These are phyloP conservation scores for Malurus alboscapulatus DNA, from an alignment of 2,113 vertebrate genomes.

Conservation along the genomic window DNA sequence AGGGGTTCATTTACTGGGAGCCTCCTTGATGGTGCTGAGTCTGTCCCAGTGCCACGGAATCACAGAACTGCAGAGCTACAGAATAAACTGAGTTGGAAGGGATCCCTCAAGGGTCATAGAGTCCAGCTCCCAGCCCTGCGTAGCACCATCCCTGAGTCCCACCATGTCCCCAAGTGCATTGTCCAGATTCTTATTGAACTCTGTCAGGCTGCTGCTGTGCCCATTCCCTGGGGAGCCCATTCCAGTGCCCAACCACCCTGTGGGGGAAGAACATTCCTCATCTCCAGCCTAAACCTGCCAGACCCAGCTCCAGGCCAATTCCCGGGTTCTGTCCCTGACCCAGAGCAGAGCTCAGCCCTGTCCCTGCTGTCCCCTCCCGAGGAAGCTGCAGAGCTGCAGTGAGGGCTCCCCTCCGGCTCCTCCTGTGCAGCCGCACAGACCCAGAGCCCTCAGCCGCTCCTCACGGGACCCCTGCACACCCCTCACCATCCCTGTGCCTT, in stretches of 20 bases:
- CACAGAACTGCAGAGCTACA: not conserved
- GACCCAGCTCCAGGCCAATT: not conserved
- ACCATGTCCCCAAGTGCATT: not conserved
- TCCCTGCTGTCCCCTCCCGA: not conserved
- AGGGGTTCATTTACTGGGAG: not conserved
- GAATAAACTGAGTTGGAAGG: not conserved
- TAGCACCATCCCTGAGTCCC: not conserved
- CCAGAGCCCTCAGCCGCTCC: not conserved
- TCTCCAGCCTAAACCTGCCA: rapidly evolving
- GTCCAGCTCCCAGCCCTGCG: not conserved
- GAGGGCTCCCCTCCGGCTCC: not conserved
- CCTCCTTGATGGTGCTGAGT: rapidly evolving
- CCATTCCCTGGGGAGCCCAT: not conserved
- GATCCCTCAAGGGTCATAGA: not conserved
- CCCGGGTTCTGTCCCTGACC: not conserved
- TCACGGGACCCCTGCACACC: no score
- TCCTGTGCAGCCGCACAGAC: not conserved
- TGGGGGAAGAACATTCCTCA: rapidly evolving
- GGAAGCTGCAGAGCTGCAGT: not conserved
- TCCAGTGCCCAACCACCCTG: rapidly evolving
- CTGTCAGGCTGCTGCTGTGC: not conserved
- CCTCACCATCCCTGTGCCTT: rapidly evolving
- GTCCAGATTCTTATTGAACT: not conserved
- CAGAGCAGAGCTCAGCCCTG: not conserved
- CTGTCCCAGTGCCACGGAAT: not conserved